phyloP scores from a whole-genome alignment of 1,140 invertebrate species.

The Aphelinus certus region DNA sequence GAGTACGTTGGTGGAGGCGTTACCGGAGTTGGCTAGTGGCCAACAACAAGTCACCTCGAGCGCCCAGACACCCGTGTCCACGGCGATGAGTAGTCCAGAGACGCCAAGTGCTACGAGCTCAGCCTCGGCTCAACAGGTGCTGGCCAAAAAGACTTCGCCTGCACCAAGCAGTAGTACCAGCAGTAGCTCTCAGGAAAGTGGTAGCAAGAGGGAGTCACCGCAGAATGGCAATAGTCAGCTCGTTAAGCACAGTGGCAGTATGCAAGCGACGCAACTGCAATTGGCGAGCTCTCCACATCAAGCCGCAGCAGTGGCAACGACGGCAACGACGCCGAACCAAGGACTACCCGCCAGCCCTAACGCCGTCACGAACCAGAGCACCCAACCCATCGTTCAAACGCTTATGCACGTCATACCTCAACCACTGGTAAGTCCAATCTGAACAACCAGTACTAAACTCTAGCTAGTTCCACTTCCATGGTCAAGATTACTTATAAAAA shows the following conservation, averaged over 20 bases:
- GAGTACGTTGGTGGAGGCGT: slow-evolving; percentile 68
- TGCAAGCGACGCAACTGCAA: neutral
- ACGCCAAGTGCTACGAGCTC: slow-evolving; percentile 51
- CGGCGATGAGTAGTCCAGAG: slow-evolving; percentile 57
- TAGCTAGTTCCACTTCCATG: too few relatives aligned
- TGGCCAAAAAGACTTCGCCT: slow-evolving; percentile 4
- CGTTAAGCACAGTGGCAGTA: slow-evolving; percentile 13
- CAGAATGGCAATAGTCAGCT: neutral
- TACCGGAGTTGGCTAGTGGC: slow-evolving; percentile 59
- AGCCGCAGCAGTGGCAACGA: slow-evolving; percentile 45
- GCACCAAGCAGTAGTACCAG: too few relatives aligned
- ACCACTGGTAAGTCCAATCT: slow-evolving; percentile 56
- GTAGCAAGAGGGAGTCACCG: slow-evolving; percentile 20
- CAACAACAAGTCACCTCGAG: slow-evolving; percentile 50
- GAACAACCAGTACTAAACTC: neutral
- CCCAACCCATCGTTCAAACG: slow-evolving; percentile 60
- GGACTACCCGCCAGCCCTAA: slow-evolving; percentile 57
- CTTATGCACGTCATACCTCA: slow-evolving; percentile 64
- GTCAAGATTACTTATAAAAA: too few relatives aligned
- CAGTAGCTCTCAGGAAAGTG: slow-evolving; percentile 6
- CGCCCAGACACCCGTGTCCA: slow-evolving; percentile 54
- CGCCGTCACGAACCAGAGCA: slow-evolving; percentile 57
- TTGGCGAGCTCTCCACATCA: slow-evolving; percentile 42
- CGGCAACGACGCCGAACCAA: slow-evolving; percentile 53
- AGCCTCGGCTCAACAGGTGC: slow-evolving; percentile 36